These are phyloP conservation scores for Erebia ligea DNA, from an alignment of 2,888 invertebrate genomes.

Conservation along the genomic window DNA sequence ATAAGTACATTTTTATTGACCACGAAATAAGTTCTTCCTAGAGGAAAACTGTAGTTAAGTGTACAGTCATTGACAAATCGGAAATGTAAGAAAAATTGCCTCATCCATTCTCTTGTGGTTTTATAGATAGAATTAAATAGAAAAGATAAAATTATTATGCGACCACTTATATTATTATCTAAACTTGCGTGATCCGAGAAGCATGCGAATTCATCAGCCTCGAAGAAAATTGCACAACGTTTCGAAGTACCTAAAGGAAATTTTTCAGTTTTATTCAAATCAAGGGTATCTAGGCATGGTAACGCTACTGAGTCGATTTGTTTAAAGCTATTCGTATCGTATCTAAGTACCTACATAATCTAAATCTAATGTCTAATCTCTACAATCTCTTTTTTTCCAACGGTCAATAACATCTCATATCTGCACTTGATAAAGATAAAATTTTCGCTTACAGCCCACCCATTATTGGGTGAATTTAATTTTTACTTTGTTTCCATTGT, in stretches of 20 bases:
- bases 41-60: slow-evolving; percentile 62
- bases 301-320: too few relatives aligned
- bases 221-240: neutral
- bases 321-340: too few relatives aligned
- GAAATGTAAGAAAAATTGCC: slow-evolving; percentile 10
- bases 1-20: slow-evolving; percentile 58
- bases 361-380: too few relatives aligned
- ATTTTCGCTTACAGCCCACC: too few relatives aligned
- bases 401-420: too few relatives aligned
- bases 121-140: too few relatives aligned
- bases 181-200: neutral
- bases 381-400: too few relatives aligned
- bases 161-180: neutral
- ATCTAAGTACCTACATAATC: too few relatives aligned
- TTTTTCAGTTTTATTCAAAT: neutral
- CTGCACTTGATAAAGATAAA: too few relatives aligned
- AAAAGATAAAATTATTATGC: neutral
- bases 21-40: slow-evolving; percentile 63
- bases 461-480: too few relatives aligned
- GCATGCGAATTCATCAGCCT: neutral
- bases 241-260: neutral
- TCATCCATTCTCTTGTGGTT: slow-evolving; percentile 5
- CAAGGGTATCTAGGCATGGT: neutral
- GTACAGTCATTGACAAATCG: slow-evolving; percentile 51
- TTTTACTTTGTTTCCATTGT: too few relatives aligned